Evolutionary conservation across 2,888 invertebrate species (phyloP).

Genomic region (Patella pellucida): DNA sequence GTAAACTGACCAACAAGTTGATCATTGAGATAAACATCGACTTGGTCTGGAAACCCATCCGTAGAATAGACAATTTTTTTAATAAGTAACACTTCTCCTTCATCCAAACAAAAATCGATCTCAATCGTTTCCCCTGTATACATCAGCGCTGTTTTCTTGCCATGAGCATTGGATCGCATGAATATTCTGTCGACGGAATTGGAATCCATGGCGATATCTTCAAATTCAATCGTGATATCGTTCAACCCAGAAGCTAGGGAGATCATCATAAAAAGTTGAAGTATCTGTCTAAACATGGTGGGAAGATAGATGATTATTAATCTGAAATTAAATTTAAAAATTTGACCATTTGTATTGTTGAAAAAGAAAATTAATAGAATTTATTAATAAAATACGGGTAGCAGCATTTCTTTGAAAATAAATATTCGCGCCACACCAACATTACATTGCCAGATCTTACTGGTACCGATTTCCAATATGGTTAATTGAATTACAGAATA

Average conservation of each 20-base stretch:
- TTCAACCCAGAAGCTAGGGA: not conserved
- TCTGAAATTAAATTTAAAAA: no score
- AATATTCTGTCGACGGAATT: not conserved
- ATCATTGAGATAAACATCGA: not conserved
- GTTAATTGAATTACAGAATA: no score
- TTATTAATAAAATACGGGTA: no score
- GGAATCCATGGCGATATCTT: not conserved
- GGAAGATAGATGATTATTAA: no score
- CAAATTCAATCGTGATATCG: not conserved
- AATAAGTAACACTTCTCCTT: not conserved
- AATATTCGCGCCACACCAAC: no score
- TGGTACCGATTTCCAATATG: no score
- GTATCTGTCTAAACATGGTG: no score
- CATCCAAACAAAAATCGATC: not conserved
- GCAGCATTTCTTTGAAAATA: no score
- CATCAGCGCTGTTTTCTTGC: not conserved
- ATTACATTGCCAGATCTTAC: no score
- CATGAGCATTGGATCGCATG: not conserved
- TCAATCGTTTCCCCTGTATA: not conserved
- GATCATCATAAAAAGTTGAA: no score
- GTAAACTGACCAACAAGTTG: not conserved
- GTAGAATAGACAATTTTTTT: not conserved
- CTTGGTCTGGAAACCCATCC: not conserved
- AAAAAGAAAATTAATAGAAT: no score
- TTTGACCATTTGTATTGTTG: no score